Evolutionary conservation across 2,113 vertebrate genomes (phyloP), one percentile per base, ranked within the genome.

Genomic region (Rhadina sibilatrix): DNA sequence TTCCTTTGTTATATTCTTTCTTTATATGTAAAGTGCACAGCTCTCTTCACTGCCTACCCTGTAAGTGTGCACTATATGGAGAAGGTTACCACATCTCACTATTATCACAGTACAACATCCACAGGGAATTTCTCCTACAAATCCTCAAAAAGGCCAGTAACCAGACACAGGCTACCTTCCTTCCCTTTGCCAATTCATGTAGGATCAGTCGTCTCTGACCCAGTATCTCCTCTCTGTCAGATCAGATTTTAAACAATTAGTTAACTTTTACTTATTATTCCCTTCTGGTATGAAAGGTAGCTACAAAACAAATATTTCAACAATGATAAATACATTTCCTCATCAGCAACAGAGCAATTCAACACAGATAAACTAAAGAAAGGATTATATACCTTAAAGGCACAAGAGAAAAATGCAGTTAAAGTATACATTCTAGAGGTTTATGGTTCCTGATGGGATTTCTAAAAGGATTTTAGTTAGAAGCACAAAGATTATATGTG

Each of bases 241-340:
- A 83, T 74, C 46, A 92, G 38, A 64, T 64, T 63, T 80, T 33
- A 77, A 89, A 81, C 64, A 92, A 66, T 81, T 92, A 93, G 50
- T 66, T 93, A 86, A 53, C 68, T 89, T 85, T 88, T 94, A 90
- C 71, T 90, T 83, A 80, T 61, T 83, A 74, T 61, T 54, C n/a
- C 57, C 35, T 83, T 87, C 76, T 89, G 83, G 15, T 68, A 84
- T 66, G 28, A 75, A 81, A 89, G 56, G 42, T 76, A 94, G 42
- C 47, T 81, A 75, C 1, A 28, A 70, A 92, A 64, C 60, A 89
- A 30, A 50, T 47, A 71, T 42, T 90, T 97, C 68, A 93, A 87
- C 44, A n/a, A 81, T 64, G 56, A 90, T 75, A 87, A 94, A 90
- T 64, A 87, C 8, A 79, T 82, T 87, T 94, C 77, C 87, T 89